phyloP scores from a whole-genome alignment of 2,113 vertebrate genomes.

The Lagenorhynchus albirostris region DNA sequence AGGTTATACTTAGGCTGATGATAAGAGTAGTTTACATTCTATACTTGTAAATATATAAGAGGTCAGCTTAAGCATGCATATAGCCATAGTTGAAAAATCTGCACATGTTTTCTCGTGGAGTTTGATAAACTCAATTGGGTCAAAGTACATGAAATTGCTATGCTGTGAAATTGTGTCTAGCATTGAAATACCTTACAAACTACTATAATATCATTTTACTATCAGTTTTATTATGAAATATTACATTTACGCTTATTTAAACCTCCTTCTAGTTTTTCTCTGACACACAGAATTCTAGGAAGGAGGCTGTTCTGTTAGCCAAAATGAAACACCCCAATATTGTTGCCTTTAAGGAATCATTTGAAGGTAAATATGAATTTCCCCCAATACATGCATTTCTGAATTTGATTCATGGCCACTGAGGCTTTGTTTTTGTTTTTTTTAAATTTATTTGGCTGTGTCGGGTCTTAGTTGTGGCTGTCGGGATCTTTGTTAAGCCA shows the following conservation, averaged over 20 bases:
- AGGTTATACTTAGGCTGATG: neutral
- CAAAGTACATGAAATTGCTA: no score
- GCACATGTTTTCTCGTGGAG: neutral
- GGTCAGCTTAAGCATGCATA: neutral
- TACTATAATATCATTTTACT: neutral
- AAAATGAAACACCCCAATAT: conserved; percentile 94
- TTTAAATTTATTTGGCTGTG: no score
- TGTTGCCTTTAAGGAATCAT: conserved; percentile 90
- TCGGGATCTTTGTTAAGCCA: no score
- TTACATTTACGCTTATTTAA: conserved; percentile 24
- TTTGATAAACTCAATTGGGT: neutral
- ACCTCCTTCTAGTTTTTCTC: conserved; percentile 82
- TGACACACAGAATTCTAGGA: conserved; percentile 82
- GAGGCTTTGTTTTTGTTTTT: neutral
- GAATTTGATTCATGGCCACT: neutral
- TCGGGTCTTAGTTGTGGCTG: no score
- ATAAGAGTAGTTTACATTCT: neutral
- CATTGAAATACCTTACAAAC: neutral
- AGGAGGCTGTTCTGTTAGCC: conserved; percentile 90
- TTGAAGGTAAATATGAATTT: conserved; percentile 87
- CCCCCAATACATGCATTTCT: neutral
- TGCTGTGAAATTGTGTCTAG: neutral
- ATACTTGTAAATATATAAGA: neutral
- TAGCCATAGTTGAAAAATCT: neutral
- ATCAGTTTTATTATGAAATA: conserved; percentile 11